These are phyloP conservation scores for Caloenas nicobarica DNA, from an alignment of 2,113 vertebrate genomes.

Conservation along the genomic window DNA sequence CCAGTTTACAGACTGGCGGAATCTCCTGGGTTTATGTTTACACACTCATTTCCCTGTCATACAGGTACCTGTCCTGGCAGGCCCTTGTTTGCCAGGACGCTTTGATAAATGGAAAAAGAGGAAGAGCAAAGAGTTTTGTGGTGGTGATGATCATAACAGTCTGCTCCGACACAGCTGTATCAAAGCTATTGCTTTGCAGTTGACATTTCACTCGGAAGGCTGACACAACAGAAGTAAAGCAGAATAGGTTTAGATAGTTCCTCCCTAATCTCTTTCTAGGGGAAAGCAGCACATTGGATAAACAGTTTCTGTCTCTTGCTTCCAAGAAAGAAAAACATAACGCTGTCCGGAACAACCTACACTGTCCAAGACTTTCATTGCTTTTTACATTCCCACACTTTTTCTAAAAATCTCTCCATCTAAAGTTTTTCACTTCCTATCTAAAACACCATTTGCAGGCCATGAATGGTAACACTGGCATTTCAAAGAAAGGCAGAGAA, in stretches of 20 bases:
- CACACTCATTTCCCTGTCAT: neutral
- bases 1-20: neutral
- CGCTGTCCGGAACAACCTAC: neutral
- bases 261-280: neutral
- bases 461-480: neutral
- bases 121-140: neutral
- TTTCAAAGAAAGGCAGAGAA: neutral
- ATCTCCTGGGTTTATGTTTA: neutral
- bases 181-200: neutral
- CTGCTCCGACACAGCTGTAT: neutral
- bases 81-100: neutral
- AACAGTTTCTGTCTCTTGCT: neutral
- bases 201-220: neutral
- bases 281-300: neutral
- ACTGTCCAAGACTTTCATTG: neutral
- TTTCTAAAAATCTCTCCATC: neutral
- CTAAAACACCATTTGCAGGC: neutral
- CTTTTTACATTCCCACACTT: neutral
- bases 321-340: neutral
- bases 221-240: neutral
- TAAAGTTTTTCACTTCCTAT: neutral
- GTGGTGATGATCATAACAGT: neutral
- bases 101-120: neutral
- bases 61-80: neutral
- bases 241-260: accelerated